Evolutionary conservation across 2,113 vertebrate genomes (phyloP).

Genomic region (Tricholaema leucomelas): DNA sequence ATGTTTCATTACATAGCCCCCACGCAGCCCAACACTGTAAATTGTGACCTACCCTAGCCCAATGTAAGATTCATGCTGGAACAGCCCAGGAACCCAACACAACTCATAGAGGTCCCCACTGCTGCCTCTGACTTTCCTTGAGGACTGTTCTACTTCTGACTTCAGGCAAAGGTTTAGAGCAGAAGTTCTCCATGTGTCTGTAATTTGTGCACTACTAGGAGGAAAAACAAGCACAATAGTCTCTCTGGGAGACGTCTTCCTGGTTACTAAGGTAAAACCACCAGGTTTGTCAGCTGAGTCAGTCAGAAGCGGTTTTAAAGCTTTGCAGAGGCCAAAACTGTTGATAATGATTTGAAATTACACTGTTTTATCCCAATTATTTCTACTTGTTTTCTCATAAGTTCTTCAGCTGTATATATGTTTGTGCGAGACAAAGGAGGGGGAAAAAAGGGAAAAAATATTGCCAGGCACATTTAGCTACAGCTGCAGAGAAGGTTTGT

Average conservation of each 20-base stretch:
- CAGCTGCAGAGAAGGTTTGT: background rate
- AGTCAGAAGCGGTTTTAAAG: background rate
- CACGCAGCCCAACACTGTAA: background rate
- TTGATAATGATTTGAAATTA: background rate
- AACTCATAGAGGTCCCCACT: background rate
- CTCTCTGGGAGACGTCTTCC: background rate
- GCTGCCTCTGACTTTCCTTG: background rate
- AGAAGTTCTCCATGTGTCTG: background rate
- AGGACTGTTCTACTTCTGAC: background rate
- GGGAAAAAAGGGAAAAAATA: background rate
- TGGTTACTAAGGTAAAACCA: background rate
- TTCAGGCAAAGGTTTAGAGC: background rate
- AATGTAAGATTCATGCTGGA: background rate
- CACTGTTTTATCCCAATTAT: background rate
- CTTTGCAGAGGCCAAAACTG: background rate
- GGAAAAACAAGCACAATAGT: background rate
- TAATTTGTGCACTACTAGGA: background rate
- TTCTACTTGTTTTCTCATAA: background rate
- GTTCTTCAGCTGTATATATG: background rate
- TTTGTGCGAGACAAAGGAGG: background rate
- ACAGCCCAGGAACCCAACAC: rapidly evolving
- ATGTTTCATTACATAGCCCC: background rate
- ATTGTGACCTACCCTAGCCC: background rate
- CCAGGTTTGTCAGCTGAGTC: background rate
- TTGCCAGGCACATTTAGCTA: background rate